Evolutionary conservation across 1,140 invertebrate genomes (phyloP), one percentile per base, ranked within the genome.

Genomic region (Brachionus rubens): DNA sequence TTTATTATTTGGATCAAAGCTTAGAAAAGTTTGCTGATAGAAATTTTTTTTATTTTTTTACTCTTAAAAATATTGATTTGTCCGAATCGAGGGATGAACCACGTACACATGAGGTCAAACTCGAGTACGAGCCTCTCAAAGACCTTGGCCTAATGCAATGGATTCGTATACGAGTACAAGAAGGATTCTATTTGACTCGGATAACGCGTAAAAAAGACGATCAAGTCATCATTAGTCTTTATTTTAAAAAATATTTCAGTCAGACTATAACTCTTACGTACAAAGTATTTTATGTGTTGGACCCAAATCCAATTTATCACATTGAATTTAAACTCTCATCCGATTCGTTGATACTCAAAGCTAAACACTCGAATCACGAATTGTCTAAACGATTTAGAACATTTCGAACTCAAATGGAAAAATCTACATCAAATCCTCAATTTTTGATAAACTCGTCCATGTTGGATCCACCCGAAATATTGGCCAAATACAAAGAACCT

Each of bases 181-280:
- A 72, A 28, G 68, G 68, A n/a, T 72, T 72, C 26, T 54, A 16
- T 41, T 36, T 72, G 12, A 21, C 21, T 1, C 12, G n/a, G 19
- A n/a, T 72, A 33, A 48, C 12, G 3, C 30, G 36, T 2, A 19
- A 50, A 40, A 19, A 28, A 40, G 41, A 33, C 68, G n/a, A 33
- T 50, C 3, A 48, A 30, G 3, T 48, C 1, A 14, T 3, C 33
- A 3, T 30, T 14, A 30, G 33, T 16, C 12, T 72, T 5, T 48
- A 40, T 72, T 72, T 72, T 19, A 72, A 50, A 50, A 72, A 72
- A 40, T n/a, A 40, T 26, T 54, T 72, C 12, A 72, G 19, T 30
- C 68, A 50, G 33, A 72, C 68, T n/a, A 10, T 40, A 30, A 30
- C 26, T 10, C 26, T 72, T 26, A 21, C 41, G n/a, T 72, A 50